These are phyloP conservation scores for Heterochromis multidens DNA, from an alignment of 2,113 vertebrate genomes.

Conservation along the genomic window DNA sequence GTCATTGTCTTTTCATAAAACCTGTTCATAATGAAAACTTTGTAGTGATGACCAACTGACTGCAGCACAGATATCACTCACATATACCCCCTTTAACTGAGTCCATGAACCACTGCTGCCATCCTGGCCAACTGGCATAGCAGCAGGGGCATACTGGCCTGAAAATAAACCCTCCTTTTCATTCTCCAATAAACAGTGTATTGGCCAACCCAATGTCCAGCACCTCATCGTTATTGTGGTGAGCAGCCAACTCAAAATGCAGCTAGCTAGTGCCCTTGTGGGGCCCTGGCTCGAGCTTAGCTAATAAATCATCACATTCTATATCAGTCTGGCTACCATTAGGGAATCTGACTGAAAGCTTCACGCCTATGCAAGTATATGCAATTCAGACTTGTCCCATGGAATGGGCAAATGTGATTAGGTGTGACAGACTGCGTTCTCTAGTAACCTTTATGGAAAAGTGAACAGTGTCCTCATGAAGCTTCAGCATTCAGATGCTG, in stretches of 20 bases:
- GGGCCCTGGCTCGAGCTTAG: background rate
- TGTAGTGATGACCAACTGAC: background rate
- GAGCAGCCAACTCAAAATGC: background rate
- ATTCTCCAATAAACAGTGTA: fast-evolving
- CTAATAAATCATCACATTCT: background rate
- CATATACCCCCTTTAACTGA: background rate
- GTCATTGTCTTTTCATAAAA: background rate
- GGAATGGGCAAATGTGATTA: background rate
- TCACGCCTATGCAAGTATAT: background rate
- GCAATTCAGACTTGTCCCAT: background rate
- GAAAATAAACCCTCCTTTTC: background rate
- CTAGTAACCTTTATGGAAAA: background rate
- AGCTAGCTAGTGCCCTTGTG: background rate
- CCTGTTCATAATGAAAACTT: too few species aligned
- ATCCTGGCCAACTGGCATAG: background rate
- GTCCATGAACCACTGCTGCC: background rate
- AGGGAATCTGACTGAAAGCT: background rate
- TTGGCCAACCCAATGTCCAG: background rate
- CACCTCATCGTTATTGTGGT: background rate
- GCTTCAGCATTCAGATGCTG: background rate
- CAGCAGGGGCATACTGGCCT: background rate
- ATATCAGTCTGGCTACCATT: background rate
- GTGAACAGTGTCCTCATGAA: background rate
- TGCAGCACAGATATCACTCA: background rate
- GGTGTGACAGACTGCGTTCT: background rate